Percentiles rank a stretch among this genome's conserved stretches.
Evolutionary conservation across 2,113 vertebrate species (phyloP).

Genomic region (Perca fluviatilis): DNA sequence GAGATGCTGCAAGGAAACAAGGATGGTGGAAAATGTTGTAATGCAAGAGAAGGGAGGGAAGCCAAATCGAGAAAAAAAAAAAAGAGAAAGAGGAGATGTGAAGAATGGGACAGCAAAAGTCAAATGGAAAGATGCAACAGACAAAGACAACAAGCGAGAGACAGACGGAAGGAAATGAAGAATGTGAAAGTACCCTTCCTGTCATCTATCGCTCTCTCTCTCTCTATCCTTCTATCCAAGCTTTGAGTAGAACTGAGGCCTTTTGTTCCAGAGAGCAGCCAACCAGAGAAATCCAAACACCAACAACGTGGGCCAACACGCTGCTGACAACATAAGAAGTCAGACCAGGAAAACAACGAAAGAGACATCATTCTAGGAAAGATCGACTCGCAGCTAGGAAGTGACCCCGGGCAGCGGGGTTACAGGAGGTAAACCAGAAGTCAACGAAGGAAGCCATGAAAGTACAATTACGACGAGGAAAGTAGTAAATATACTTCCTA

Average conservation of each 20-base stretch:
- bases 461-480: neutral
- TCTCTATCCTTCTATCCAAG: conserved; percentile 4
- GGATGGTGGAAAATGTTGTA: conserved; percentile 11
- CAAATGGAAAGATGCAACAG: neutral
- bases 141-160: neutral
- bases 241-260: conserved; percentile 58
- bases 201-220: neutral
- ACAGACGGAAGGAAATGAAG: neutral
- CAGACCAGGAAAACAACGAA: conserved; percentile 27
- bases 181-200: neutral
- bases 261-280: conserved; percentile 47
- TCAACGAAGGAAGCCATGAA: neutral
- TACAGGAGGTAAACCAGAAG: conserved; percentile 10
- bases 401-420: neutral
- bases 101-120: neutral
- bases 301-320: conserved; percentile 49
- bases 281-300: conserved; percentile 52
- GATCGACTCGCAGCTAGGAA: conserved; percentile 17
- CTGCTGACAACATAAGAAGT: conserved; percentile 25
- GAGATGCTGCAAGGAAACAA: conserved; percentile 4
- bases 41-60: neutral
- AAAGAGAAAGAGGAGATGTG: neutral
- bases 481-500: conserved; percentile 40
- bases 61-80: neutral
- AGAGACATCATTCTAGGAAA: conserved; percentile 6